Evolutionary conservation across 2,113 vertebrate species (phyloP).

Genomic region (Promerops cafer): DNA sequence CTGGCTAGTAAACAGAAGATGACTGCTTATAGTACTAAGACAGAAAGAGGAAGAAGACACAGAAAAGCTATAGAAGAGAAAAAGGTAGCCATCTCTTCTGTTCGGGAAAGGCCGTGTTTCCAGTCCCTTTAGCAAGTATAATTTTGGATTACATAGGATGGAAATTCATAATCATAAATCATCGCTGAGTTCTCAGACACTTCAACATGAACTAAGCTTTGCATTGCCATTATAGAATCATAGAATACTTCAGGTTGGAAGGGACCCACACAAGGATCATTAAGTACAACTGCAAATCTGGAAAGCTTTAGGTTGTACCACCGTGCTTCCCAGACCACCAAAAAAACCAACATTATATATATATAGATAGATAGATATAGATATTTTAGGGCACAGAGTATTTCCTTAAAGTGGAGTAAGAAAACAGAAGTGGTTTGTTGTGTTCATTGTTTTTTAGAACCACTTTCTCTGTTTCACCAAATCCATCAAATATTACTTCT

Average conservation of each 20-base stretch:
- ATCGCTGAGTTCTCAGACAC: background rate
- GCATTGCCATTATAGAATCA: background rate
- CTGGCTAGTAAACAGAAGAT: background rate
- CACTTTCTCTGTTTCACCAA: background rate
- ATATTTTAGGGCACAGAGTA: background rate
- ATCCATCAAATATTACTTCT: background rate
- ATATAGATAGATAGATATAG: too few species aligned
- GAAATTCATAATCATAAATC: background rate
- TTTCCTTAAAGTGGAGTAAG: background rate
- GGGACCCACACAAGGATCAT: background rate
- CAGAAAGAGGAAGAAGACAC: background rate
- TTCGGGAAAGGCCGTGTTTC: background rate
- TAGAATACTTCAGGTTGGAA: background rate
- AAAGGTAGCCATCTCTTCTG: background rate
- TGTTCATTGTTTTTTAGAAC: background rate
- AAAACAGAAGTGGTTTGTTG: background rate
- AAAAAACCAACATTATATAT: too few species aligned
- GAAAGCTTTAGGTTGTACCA: background rate
- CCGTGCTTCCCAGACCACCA: background rate
- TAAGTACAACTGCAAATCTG: background rate
- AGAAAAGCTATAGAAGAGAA: background rate
- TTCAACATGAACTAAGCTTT: background rate
- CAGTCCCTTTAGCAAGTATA: background rate
- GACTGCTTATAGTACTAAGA: background rate
- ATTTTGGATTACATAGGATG: background rate